Evolutionary conservation across 2,113 vertebrate genomes (phyloP), one percentile per base, ranked within the genome.

Genomic region (Apteryx owenii): DNA sequence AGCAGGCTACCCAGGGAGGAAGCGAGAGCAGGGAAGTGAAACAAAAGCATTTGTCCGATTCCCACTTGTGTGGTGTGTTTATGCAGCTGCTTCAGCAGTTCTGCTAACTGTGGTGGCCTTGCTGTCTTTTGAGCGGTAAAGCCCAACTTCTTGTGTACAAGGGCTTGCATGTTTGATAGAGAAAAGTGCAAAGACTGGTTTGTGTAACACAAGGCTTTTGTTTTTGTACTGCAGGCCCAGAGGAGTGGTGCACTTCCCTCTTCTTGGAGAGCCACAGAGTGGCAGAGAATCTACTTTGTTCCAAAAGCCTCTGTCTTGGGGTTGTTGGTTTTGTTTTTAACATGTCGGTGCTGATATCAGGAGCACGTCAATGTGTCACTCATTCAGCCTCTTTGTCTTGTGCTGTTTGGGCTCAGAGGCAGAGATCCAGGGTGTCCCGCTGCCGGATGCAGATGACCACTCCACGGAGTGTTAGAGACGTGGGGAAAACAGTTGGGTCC

Each of bases 331-430:
- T 38, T 53, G 33, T 25, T 28, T 13, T 25, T 36, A 29, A 19
- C 44, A 0, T 5, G 1, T 2, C 0, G 0, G 38, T 6, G 2
- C 50, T 7, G 62, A 1, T 36, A n/a, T 50, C 4, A 4, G 64
- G 60, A 44, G 36, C 5, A 0, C 1, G 36, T 1, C n/a, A 18
- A 12, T 0, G 64, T 19, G 28, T 7, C 3, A 2, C 22, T 64
- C 48, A 4, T 12, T 25, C 78, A 12, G 69, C 65, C 21, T 14
- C 72, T 61, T 25, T 4, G 2, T 28, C 61, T 26, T 2, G 7
- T 23, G 58, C 62, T n/a, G 80, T 58, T 70, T 1, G 1, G 48
- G 9, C 88, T 9, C 6, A 4, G 54, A 13, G n/a, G 4, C 42
- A 79, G 28, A 56, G 80, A 48, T 19, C 36, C 1, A 0, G n/a